Evolutionary conservation across 2,888 invertebrate genomes (phyloP).

Genomic region (Agrotis ipsilon): DNA sequence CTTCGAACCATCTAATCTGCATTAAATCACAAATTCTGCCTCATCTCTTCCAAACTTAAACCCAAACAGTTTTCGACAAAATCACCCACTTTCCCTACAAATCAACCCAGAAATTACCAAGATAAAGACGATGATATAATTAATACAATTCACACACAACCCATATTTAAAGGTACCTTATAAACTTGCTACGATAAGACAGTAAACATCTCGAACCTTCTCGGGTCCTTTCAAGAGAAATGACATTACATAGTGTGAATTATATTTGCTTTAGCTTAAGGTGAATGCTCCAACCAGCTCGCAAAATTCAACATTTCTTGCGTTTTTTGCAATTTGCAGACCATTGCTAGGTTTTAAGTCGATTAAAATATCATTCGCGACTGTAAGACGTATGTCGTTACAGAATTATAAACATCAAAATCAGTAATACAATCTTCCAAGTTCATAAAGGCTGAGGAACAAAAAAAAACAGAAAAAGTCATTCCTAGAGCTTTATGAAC

Average conservation of each 20-base stretch:
- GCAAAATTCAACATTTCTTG: no score
- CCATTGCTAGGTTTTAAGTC: no score
- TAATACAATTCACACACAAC: slow-evolving; percentile 40
- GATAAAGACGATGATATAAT: slow-evolving; percentile 33
- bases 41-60: not conserved
- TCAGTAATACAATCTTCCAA: no score
- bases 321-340: no score
- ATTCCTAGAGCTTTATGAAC: no score
- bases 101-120: slow-evolving; percentile 24
- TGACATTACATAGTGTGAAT: slow-evolving; percentile 55
- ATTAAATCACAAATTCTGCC: not conserved
- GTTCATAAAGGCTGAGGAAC: no score
- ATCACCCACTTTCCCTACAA: slow-evolving; percentile 22
- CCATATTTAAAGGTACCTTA: slow-evolving; percentile 42
- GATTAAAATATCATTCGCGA: no score
- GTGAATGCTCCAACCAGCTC: no score
- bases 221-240: slow-evolving; percentile 41
- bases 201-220: slow-evolving; percentile 56
- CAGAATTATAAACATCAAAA: no score
- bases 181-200: slow-evolving; percentile 43
- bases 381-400: no score
- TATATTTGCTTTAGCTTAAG: slow-evolving; percentile 54
- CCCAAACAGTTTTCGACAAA: slow-evolving; percentile 4
- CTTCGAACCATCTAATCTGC: not conserved
- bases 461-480: no score